These are phyloP conservation scores for Neomonachus schauinslandi DNA, from an alignment of 2,113 vertebrate species.

Conservation along the genomic window DNA sequence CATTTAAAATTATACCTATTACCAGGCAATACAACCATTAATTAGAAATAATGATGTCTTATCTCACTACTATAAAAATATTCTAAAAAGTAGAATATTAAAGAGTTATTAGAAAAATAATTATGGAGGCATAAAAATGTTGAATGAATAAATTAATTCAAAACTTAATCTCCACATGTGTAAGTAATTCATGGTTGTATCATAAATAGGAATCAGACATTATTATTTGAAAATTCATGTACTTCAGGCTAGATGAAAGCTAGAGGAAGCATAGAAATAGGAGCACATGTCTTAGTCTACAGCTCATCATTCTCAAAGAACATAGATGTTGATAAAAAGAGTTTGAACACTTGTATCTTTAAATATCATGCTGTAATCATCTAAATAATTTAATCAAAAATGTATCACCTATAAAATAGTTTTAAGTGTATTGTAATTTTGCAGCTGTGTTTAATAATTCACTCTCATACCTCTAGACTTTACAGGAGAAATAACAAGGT, in stretches of 20 bases:
- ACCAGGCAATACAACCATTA: background rate
- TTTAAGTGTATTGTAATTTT: background rate
- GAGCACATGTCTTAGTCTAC: background rate
- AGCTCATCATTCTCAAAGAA: background rate
- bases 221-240: background rate
- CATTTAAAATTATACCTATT: slow-evolving; percentile 7
- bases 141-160: slow-evolving; percentile 8
- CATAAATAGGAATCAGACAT: background rate
- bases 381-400: slow-evolving; percentile 5
- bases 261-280: background rate
- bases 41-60: slow-evolving; percentile 28
- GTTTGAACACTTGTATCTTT: background rate
- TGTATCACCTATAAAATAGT: background rate
- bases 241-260: background rate
- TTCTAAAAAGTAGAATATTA: background rate
- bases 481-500: slow-evolving; percentile 5
- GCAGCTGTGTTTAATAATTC: background rate
- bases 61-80: slow-evolving; percentile 19
- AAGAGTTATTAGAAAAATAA: slow-evolving; percentile 9
- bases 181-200: background rate
- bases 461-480: background rate
- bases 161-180: background rate
- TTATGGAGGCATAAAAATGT: background rate
- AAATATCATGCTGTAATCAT: background rate
- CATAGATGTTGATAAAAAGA: background rate